Evolutionary conservation across 2,888 invertebrate species (phyloP).

Genomic region (Ceriagrion tenellum): DNA sequence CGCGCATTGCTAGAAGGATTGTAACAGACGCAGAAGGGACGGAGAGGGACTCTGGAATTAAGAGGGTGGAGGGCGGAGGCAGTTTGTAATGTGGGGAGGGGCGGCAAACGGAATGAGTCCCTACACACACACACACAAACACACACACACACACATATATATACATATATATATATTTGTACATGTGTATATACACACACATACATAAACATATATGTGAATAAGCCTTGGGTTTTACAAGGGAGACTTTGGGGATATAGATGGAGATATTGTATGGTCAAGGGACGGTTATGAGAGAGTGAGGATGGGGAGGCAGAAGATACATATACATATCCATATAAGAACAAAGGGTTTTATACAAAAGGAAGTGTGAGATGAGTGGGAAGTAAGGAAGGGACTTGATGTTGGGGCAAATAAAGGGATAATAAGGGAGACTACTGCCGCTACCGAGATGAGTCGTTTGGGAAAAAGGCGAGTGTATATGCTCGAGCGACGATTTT

Average conservation of each 20-base stretch:
- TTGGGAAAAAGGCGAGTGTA: neutral
- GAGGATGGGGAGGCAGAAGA: neutral
- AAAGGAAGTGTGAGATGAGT: neutral
- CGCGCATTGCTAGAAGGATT: neutral
- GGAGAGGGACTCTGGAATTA: neutral
- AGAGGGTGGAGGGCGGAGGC: neutral
- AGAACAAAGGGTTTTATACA: conserved; percentile 37
- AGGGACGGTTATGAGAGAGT: neutral
- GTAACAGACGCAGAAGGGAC: conserved; percentile 30
- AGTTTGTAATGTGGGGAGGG: neutral
- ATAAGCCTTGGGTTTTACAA: neutral
- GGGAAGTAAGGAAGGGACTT: neutral
- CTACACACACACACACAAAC: no score
- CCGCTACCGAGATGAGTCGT: neutral
- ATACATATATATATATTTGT: neutral
- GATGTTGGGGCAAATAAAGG: neutral
- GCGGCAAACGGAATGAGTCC: neutral
- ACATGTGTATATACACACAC: neutral
- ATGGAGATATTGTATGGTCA: neutral
- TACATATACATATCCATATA: neutral
- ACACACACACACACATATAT: neutral
- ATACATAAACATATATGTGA: neutral
- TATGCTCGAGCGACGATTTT: neutral
- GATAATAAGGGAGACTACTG: neutral
- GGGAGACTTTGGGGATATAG: neutral